phyloP scores from a whole-genome alignment of 2,797 vertebrate genomes.

The Gadopsis bispinosus region DNA sequence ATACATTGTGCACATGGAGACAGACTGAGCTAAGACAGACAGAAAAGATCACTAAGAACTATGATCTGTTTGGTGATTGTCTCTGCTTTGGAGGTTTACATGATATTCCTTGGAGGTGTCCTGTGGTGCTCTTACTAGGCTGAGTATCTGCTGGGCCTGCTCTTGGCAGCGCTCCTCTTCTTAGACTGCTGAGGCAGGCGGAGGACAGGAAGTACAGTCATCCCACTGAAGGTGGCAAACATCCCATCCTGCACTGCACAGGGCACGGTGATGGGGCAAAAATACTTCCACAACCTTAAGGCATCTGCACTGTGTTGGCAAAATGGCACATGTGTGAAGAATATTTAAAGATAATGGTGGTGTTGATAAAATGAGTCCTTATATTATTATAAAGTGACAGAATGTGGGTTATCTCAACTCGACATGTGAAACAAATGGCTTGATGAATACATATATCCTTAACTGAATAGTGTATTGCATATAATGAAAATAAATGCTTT shows the following conservation, averaged over 20 bases:
- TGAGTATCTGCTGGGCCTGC: not conserved
- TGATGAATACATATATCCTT: not conserved
- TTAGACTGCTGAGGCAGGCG: slow-evolving; percentile 62
- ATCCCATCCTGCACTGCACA: slow-evolving; percentile 41
- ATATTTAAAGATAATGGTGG: not conserved
- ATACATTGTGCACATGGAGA: not conserved
- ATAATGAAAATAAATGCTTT: not conserved
- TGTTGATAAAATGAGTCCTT: too few relatives aligned
- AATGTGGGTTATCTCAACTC: not conserved
- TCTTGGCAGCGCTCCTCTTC: slow-evolving; percentile 45
- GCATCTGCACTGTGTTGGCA: not conserved
- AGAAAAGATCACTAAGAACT: not conserved
- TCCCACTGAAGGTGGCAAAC: slow-evolving; percentile 44
- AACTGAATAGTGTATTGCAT: not conserved
- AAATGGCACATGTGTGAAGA: not conserved
- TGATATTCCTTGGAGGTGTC: slow-evolving; percentile 16
- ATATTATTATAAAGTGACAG: not conserved
- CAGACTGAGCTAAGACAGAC: not conserved
- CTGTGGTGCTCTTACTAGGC: slow-evolving; percentile 1
- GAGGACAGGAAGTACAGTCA: slow-evolving; percentile 51
- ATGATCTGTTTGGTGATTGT: not conserved
- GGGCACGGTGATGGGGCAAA: slow-evolving; percentile 12
- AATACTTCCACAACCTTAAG: not conserved
- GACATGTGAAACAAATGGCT: not conserved
- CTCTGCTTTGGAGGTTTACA: slow-evolving; percentile 11